Conservation (phyloP, 2,797 vertebrate species). For the Chaetodon trifasciatus region DNA sequence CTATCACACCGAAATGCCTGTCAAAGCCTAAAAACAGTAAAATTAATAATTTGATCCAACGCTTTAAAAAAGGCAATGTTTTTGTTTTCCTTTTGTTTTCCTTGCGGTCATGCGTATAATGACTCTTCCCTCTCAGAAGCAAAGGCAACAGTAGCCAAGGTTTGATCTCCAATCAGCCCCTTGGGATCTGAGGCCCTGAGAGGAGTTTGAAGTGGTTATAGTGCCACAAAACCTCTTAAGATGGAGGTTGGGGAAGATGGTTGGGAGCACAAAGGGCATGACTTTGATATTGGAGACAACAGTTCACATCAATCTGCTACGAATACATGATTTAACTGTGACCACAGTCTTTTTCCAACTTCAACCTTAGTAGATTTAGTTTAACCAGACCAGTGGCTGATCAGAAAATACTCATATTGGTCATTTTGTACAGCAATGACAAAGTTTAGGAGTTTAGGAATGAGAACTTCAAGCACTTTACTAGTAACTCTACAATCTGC, state of each 20-base stretch:
- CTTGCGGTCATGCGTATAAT: constrained; percentile 24
- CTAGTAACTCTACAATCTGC: background rate
- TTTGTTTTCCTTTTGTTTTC: background rate
- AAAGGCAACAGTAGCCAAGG: constrained; percentile 12
- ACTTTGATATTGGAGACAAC: constrained; percentile 43
- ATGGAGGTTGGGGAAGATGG: constrained; percentile 37
- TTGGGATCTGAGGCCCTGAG: constrained; percentile 27
- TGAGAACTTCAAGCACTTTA: background rate
- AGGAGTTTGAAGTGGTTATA: constrained; percentile 31
- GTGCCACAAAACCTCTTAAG: constrained; percentile 36
- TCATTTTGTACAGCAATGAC: background rate
- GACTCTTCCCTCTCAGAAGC: constrained; percentile 24
- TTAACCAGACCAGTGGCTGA: background rate
- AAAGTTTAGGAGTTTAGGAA: background rate
- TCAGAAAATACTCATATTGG: background rate
- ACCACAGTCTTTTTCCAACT: background rate
- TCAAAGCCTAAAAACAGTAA: background rate
- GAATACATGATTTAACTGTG: constrained; percentile 1
- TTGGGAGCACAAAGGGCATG: constrained; percentile 24
- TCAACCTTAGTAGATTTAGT: background rate
- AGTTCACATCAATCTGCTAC: constrained; percentile 13
- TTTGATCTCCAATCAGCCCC: constrained; percentile 19
- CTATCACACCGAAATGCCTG: background rate
- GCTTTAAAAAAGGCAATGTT: background rate
- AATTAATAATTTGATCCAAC: constrained; percentile 33